Base-by-base conservation (phyloP, 2,113 vertebrate species). In the Zonotrichia leucophrys region DNA sequence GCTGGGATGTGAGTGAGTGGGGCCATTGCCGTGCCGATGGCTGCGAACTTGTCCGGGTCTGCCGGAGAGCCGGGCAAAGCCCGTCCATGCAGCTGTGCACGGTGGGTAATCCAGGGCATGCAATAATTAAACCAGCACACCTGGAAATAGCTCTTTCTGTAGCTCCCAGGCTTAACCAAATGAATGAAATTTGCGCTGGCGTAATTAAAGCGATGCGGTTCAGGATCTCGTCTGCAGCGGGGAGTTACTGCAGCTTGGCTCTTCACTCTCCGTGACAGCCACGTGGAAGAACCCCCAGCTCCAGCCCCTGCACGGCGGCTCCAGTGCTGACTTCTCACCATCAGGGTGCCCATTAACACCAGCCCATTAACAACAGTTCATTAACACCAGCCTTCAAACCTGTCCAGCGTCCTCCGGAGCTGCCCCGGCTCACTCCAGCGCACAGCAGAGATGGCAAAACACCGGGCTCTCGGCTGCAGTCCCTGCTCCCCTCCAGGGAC, bases 91-190 rank as follows among this genome's bases (percentile, higher is more conserved):
- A 19, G 77, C 80, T 24, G 67, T 0, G 3, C 27, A 28, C 1
- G 5, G n/a, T 35, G 62, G 39, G 21, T 82, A 52, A 86, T 23
- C 11, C 81, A 83, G 83, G 31, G 31, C 64, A 41, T 1, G 2
- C 1, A 14, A 28, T 76, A 82, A 95, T 91, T 92, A 75, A 75
- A 84, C 18, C 44, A 39, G 70, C 31, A 6, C 70, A 68, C 84
- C 85, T 94, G 94, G 87, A 90, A 95, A 91, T 3, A 56, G 90
- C 70, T 91, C 78, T 83, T 91, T 94, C 82, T 94, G 87, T 95
- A 94, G 93, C 90, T 96, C 58, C 84, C 90, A 95, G 96, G 94
- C 87, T 94, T 91, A 94, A 87, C 82, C 78, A 85, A 96, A 94
- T 28, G 92, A 94, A 76, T 15, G 56, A 89, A 94, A 87, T 91